Percentiles rank a stretch among this genome's conserved stretches.
Evolutionary conservation across 2,888 invertebrate genomes (phyloP).

Genomic region (Nematopogon swammerdamellus): DNA sequence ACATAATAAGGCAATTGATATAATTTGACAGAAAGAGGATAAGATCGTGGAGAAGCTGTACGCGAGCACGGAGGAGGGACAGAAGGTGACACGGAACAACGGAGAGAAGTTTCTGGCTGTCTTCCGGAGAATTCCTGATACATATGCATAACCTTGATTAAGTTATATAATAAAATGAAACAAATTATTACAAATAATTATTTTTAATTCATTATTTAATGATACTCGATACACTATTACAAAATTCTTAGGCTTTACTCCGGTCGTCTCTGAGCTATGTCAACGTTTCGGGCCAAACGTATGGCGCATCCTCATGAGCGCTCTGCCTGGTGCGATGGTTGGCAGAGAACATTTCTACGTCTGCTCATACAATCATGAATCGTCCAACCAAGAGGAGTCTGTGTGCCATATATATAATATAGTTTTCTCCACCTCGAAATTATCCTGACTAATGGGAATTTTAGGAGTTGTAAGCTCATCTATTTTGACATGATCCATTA

Average conservation of each 20-base stretch:
- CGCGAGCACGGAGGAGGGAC: constrained; percentile 95
- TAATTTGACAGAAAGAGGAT: constrained; percentile 74
- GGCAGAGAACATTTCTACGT: too few species aligned
- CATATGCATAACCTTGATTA: too few species aligned
- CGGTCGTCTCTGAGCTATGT: too few species aligned
- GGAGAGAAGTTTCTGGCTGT: constrained; percentile 93
- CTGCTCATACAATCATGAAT: constrained; percentile 11
- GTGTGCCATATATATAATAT: constrained; percentile 11
- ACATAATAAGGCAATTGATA: too few species aligned
- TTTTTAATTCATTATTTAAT: neutral
- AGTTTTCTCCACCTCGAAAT: constrained; percentile 9
- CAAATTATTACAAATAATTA: too few species aligned
- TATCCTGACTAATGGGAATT: constrained; percentile 12
- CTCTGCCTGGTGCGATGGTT: too few species aligned
- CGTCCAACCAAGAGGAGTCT: constrained; percentile 6
- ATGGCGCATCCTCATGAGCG: too few species aligned
- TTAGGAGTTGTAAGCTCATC: constrained; percentile 10
- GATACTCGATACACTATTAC: neutral
- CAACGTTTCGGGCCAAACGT: too few species aligned
- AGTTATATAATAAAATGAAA: too few species aligned
- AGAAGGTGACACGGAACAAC: constrained; percentile 93
- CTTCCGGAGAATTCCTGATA: constrained; percentile 62
- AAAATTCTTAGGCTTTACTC: too few species aligned
- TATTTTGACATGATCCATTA: constrained; percentile 9
- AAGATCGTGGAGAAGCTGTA: constrained; percentile 85